phyloP scores from a whole-genome alignment of 2,888 invertebrate genomes.

The Heliothis peltigera region DNA sequence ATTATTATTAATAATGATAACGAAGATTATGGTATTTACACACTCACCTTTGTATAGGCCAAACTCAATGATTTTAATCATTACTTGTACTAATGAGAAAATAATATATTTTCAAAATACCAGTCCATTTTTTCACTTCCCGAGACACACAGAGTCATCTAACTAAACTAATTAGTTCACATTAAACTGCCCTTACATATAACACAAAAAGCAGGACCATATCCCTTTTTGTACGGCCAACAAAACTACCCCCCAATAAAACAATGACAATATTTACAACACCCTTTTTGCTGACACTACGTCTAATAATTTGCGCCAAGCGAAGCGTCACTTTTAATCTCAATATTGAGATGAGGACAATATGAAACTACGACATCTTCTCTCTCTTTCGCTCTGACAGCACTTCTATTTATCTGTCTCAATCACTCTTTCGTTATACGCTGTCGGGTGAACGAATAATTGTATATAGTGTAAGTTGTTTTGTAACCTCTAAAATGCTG shows the following conservation, averaged over 20 bases:
- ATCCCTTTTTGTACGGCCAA: conserved; percentile 36
- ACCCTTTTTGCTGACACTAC: conserved; percentile 74
- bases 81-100: too few relatives aligned
- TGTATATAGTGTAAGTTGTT: conserved; percentile 34
- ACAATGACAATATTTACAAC: conserved; percentile 28
- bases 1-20: too few relatives aligned
- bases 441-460: conserved; percentile 34
- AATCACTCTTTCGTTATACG: conserved; percentile 45
- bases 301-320: conserved; percentile 87
- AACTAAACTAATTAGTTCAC: conserved; percentile 29
- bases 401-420: conserved; percentile 53
- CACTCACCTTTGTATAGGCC: too few relatives aligned
- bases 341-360: conserved; percentile 89
- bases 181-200: conserved; percentile 18
- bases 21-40: too few relatives aligned
- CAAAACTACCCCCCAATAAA: conserved; percentile 27
- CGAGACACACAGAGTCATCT: not conserved
- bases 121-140: not conserved
- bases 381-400: conserved; percentile 63
- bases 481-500: conserved; percentile 29
- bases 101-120: too few relatives aligned
- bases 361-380: conserved; percentile 79
- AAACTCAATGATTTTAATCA: too few relatives aligned
- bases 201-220: too few relatives aligned
- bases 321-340: conserved; percentile 89